Evolutionary conservation across 2,113 vertebrate species (phyloP), one percentile per base, ranked within the genome.

Genomic region (Pygoscelis antarcticus): DNA sequence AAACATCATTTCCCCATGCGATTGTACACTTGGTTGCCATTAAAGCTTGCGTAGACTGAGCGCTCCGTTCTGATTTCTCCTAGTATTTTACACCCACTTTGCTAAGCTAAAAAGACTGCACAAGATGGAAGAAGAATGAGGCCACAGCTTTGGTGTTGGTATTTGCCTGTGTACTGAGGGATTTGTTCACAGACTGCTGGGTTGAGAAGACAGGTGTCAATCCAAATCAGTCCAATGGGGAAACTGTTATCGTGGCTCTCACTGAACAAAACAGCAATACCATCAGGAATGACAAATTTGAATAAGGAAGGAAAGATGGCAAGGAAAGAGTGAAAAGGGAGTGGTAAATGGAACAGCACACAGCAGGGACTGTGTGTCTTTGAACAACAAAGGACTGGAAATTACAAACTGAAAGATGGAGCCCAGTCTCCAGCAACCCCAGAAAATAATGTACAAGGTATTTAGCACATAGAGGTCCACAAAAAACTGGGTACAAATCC

Each of bases 331-430:
- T 70, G 74, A 84, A 94, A 95, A 84, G 77, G 61, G 47, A 89
- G 22, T 25, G 18, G 54, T 87, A 97, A 96, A 92, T 82, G 83
- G 80, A 94, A 93, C 81, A 79, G 91, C 57, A 87, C 89, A 94
- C 87, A 91, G 87, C 91, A 96, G 85, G 70, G 62, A 91, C 90
- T 65, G 13, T 36, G 30, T 82, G 66, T 83, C 93, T 96, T 95
- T 90, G 84, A 95, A 85, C 87, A 95, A 84, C 30, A 88, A 88
- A 95, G 62, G 29, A 90, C 61, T 91, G 62, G 62, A 96, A 80
- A 95, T 91, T 68, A 87, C 62, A 83, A 87, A 80, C 78, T 61
- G 62, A 85, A 93, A 85, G 87, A 91, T 36, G 23, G 60, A 92
- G 34, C 29, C 80, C 68, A 42, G 25, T 61, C 34, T 90, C 47